Base-by-base conservation (phyloP, 2,888 invertebrate species). In the Leptopilina myrica region DNA sequence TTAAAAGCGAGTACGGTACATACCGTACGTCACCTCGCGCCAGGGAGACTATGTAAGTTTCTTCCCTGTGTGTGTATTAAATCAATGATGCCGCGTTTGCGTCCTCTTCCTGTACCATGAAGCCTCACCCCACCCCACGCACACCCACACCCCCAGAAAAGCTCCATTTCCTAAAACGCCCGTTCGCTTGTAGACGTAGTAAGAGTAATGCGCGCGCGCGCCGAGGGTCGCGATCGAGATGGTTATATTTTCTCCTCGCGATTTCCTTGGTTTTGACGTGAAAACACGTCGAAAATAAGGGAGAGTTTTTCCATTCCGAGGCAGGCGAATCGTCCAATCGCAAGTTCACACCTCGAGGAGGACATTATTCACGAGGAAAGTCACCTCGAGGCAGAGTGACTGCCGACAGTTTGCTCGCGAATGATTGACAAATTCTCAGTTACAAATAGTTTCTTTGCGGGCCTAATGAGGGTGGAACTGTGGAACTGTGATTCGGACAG, bases 41-140 rank as follows among this genome's bases (percentile, higher is more conserved):
- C 79, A 76, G 75, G 73, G 75, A 64, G 49, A 49, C 82, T 83
- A 79, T 75, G 82, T 80, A 83, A 84, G 80, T 79, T 81, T 79
- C 81, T 56, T 56, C 56, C 56, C 56, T 56, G 82, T 79, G 83
- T 81, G 83, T 84, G 86, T 84, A 88, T 88, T 90, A 89, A 91
- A 91, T 91, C 91, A 91, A 91, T 91, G 90, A 91, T 90, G 87
- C 86, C 86, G 91, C 82, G 90, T 88, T 88, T 91, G 91, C 91
- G 91, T 90, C 84, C 78, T 78, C 76, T 77, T 77, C 81, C 80
- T 78, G 80, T 78, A 79, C 62, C 76, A 64, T 43, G 73, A 26
- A 79, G 78, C 64, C 77, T 64, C 73, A 53, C 76, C 77, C 80
- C 73, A 53, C 76, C 77, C 80, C 83, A 82, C 78, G 69, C 79